Evolutionary conservation across 2,113 vertebrate species (phyloP), one percentile per base, ranked within the genome.

Genomic region (Brachyhypopomus gauderio): DNA sequence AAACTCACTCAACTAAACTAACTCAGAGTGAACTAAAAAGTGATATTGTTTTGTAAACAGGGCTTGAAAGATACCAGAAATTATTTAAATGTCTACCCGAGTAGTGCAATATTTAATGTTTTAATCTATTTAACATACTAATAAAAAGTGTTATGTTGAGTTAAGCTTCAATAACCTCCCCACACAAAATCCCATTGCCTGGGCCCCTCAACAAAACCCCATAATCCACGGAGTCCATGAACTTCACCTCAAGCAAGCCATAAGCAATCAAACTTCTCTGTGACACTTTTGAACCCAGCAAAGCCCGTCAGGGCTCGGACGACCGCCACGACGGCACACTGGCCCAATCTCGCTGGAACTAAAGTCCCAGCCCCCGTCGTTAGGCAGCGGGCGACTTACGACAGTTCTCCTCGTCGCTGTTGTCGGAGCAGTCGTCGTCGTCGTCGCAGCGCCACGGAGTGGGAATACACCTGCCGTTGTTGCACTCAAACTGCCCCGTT

Each of bases 351-450:
- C 12, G 11, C 19, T n/a, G 20, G 22, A 3, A 20, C 64, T 67
- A 38, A 3, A 4, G 2, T 25, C 23, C 4, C n/a, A 16, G 9
- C n/a, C 20, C 17, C 1, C 5, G 7, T 38, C 9, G 38, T 38
- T 17, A 70, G 41, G 5, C 34, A 36, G 38, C 41, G 23, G 27
- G n/a, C 30, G 80, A 98, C 97, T 98, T 94, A 99, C 97, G 95
- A 89, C 97, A 99, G 86, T 95, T 96, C 41, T 96, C 96, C 84
- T 99, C 97, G 74, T 98, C 97, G 67, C 96, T 99, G 92, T 96
- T 98, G 89, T 99, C 97, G 2, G 94, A 92, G 89, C 97, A 99
- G 77, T 99, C 97, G 52, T 98, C 95, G 58, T 99, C 97, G 75
- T 98, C 97, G 76, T 99, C 97, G 75, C 97, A 99, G 79, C 95